These are phyloP conservation scores for Sebastes vulpes DNA, from an alignment of 2,797 vertebrate species.

Conservation along the genomic window DNA sequence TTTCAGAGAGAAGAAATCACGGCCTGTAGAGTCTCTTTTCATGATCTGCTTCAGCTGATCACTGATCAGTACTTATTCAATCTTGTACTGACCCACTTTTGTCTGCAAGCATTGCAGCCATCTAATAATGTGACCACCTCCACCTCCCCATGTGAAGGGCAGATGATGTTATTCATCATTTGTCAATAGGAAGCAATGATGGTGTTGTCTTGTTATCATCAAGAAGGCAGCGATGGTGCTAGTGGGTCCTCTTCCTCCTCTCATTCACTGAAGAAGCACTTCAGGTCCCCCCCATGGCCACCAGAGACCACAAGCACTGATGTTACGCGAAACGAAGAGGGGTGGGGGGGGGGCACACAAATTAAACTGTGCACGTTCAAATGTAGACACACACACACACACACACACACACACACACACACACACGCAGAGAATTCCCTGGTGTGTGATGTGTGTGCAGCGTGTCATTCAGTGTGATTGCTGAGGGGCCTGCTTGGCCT, in stretches of 20 bases:
- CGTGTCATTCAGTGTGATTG: conserved; percentile 45
- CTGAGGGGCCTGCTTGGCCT: conserved; percentile 18
- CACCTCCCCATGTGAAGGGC: no score
- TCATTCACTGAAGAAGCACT: conserved; percentile 22
- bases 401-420: conserved; percentile 15
- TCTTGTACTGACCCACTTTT: no score
- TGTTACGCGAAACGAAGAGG: conserved; percentile 10
- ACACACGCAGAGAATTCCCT: conserved; percentile 35
- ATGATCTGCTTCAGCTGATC: no score
- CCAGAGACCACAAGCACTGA: conserved; percentile 20
- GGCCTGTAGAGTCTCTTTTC: no score
- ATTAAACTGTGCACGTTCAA: conserved; percentile 1
- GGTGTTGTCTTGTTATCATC: neutral
- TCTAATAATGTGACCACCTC: no score
- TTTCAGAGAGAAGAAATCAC: no score
- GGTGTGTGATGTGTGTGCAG: conserved; percentile 38
- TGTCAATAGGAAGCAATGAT: neutral
- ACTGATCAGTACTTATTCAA: no score
- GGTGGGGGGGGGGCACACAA: conserved; percentile 28
- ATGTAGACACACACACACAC: neutral
- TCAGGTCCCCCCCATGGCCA: conserved; percentile 21
- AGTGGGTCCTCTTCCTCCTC: conserved; percentile 35
- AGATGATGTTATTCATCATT: no score
- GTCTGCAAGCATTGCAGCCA: no score
- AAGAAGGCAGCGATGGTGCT: neutral